These are phyloP conservation scores for Dastarcus helophoroides DNA, from an alignment of 2,888 invertebrate genomes.

Conservation along the genomic window DNA sequence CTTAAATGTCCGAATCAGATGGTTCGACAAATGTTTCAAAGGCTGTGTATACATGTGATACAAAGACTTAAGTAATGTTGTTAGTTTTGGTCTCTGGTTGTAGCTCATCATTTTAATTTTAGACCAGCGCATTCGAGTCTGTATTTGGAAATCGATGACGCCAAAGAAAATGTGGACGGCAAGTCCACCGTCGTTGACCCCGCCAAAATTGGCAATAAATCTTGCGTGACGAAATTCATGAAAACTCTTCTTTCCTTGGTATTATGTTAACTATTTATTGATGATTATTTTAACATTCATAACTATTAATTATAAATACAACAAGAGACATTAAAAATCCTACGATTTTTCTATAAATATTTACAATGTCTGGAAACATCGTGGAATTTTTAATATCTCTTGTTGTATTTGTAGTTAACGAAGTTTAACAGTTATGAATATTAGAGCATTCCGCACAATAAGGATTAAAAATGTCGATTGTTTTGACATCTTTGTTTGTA, in stretches of 20 bases:
- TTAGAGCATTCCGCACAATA: no score
- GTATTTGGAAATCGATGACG: constrained; percentile 46
- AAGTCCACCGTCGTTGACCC: constrained; percentile 49
- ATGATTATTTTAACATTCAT: constrained; percentile 4
- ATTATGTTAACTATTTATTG: constrained; percentile 10
- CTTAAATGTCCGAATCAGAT: constrained; percentile 95
- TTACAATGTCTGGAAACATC: no score
- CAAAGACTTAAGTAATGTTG: constrained; percentile 63
- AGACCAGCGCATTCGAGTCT: constrained; percentile 48
- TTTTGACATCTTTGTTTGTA: constrained; percentile 15
- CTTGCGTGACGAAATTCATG: constrained; percentile 88
- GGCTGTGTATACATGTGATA: constrained; percentile 89
- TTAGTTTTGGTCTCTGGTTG: constrained; percentile 2
- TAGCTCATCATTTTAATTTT: constrained; percentile 23
- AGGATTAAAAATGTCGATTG: no score
- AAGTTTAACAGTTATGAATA: no score
- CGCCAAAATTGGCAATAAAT: constrained; percentile 54
- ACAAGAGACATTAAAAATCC: no score
- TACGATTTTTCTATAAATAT: no score
- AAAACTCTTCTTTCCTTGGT: constrained; percentile 76
- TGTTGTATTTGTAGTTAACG: no score
- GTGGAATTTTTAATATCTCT: no score
- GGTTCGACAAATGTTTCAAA: constrained; percentile 93
- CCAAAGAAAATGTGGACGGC: constrained; percentile 27
- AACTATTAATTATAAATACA: no score